These are phyloP conservation scores for Nomia melanderi DNA, from an alignment of 1,140 invertebrate species.

Conservation along the genomic window DNA sequence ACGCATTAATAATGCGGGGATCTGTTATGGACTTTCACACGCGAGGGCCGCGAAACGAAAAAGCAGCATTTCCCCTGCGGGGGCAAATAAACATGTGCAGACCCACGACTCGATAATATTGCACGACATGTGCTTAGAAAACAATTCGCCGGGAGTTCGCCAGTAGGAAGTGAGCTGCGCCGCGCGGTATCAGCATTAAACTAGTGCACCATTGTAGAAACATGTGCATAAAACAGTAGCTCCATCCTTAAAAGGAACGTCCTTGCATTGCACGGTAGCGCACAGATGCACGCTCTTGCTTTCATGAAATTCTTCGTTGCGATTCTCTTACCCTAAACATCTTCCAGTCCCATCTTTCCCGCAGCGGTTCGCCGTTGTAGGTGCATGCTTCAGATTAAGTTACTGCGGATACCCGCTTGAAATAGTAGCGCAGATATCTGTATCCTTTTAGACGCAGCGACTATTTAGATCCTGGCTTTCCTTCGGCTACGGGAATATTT, in stretches of 20 bases:
- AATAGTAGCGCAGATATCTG: conserved; percentile 48
- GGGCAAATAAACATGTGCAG: conserved; percentile 48
- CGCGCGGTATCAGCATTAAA: conserved; percentile 51
- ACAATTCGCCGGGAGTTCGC: conserved; percentile 35
- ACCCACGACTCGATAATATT: conserved; percentile 52
- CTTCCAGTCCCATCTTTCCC: conserved; percentile 49
- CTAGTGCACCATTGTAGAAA: conserved; percentile 49
- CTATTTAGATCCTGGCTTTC: conserved; percentile 25
- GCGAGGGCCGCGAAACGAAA: background rate
- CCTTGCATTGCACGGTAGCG: conserved; percentile 52
- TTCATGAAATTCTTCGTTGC: conserved; percentile 56
- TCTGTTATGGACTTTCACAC: background rate
- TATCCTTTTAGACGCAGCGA: conserved; percentile 24
- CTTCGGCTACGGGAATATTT: background rate
- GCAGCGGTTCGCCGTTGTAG: conserved; percentile 20
- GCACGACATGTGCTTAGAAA: conserved; percentile 47
- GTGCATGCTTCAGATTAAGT: conserved; percentile 49
- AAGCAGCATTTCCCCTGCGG: background rate
- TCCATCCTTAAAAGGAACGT: conserved; percentile 53
- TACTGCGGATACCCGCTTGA: conserved; percentile 44
- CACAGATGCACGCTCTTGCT: conserved; percentile 52
- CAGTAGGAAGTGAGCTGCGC: conserved; percentile 49
- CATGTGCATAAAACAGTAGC: conserved; percentile 47
- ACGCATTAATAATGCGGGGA: too few relatives aligned
- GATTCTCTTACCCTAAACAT: conserved; percentile 48